Conservation (phyloP, 1,140 invertebrate genomes). For the Formica selysi region DNA sequence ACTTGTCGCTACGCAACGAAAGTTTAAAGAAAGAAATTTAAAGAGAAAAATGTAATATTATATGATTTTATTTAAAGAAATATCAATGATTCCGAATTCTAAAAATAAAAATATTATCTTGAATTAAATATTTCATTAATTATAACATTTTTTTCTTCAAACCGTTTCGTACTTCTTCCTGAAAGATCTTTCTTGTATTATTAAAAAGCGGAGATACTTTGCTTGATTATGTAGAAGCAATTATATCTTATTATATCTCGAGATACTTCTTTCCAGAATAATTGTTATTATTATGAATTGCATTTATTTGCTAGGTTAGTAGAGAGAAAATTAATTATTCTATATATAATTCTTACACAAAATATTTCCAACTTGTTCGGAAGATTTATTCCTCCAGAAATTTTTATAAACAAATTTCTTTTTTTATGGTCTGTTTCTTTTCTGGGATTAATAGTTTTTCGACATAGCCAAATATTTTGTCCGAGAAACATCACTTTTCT, state of each 20-base stretch:
- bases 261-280: not conserved
- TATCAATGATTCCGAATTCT: no score
- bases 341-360: not conserved
- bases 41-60: not conserved
- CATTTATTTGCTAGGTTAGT: not conserved
- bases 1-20: not conserved
- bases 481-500: not conserved
- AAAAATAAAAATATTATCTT: no score
- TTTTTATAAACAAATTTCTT: not conserved
- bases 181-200: no score
- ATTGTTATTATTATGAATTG: not conserved
- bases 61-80: no score
- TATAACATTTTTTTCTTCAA: no score
- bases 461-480: no score
- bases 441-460: not conserved
- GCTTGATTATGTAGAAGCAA: not conserved
- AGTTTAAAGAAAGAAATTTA: not conserved
- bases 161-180: no score
- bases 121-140: no score
- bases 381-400: not conserved
- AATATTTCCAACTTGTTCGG: not conserved
- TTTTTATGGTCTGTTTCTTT: conserved; percentile 9
- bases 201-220: not conserved
- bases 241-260: conserved; percentile 5
- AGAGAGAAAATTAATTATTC: not conserved